phyloP scores from a whole-genome alignment of 1,140 invertebrate genomes.

The Mercenaria mercenaria region DNA sequence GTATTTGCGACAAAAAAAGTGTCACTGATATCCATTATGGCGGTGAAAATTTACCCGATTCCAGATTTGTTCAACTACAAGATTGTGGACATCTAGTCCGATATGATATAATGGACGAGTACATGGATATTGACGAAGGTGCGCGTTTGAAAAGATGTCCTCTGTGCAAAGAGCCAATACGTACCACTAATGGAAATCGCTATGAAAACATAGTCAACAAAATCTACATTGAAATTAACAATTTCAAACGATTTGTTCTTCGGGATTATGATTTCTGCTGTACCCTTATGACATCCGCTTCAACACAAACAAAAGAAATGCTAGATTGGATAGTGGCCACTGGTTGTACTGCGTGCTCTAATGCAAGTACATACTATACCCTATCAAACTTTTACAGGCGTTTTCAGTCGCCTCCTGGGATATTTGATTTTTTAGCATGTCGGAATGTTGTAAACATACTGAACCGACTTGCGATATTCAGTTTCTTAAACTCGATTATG shows the following conservation, averaged over 20 bases:
- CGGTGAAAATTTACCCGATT: slow-evolving; percentile 79
- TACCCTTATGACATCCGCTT: background rate
- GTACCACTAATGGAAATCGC: background rate
- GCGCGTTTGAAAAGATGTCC: background rate
- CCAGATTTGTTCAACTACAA: slow-evolving; percentile 73
- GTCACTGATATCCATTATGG: slow-evolving; percentile 65
- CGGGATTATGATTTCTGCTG: background rate
- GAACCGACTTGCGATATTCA: background rate
- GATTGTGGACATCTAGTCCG: slow-evolving; percentile 64
- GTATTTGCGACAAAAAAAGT: slow-evolving; percentile 84
- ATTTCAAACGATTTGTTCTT: background rate
- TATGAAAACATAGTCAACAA: no score
- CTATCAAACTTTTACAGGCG: no score
- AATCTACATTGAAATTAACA: background rate
- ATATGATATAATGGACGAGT: background rate
- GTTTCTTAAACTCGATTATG: background rate
- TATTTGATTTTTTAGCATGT: background rate
- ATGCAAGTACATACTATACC: no score
- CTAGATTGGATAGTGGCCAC: no score
- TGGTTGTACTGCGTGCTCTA: no score
- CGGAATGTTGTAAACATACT: background rate
- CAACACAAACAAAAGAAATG: background rate
- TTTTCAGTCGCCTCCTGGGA: no score
- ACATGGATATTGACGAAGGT: slow-evolving; percentile 1
- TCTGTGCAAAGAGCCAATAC: background rate